Evolutionary conservation across 2,888 invertebrate genomes (phyloP), one percentile per base, ranked within the genome.

Genomic region (Heliconius cydno): DNA sequence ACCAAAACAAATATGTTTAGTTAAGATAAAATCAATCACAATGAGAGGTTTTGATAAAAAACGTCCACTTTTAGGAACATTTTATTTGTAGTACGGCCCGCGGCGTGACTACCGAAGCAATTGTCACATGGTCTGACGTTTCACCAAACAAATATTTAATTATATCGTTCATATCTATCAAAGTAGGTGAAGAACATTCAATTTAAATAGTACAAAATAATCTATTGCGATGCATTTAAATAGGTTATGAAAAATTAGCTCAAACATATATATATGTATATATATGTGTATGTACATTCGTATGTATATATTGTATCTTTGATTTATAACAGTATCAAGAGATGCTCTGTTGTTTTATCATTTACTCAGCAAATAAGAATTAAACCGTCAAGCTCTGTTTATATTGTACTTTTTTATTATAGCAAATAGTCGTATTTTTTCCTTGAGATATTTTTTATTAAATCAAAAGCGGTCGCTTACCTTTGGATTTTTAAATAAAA

Each of bases 1-100:
- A 77, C 73, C 72, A 79, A 79, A 77, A 81, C 67, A 81, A 79
- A 81, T 73, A 79, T 78, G 68, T 41, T 46, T 67, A 63, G 79
- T 87, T 84, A 82, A 92, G 92, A 93, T 93, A 93, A 79, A 92
- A 94, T 94, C 93, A 93, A 94, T 94, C 94, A 93, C 88, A 84
- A 85, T 84, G 85, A 87, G 88, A 88, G 86, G 82, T 79, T 81
- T 84, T 87, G 92, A 93, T 92, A 92, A 91, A 68, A 86, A 82
- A 75, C 80, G 82, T 85, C 84, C 88, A 25, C 86, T 87, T 52
- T 87, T 89, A 85, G 85, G 84, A 86, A 88, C 88, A 87, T 87
- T 65, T 41, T 46, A 83, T 86, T 88, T 87, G 81, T 65, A 83
- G 73, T 82, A 34, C 28, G 57, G 7, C 10, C 41, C 67, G 38